phyloP scores from a whole-genome alignment of 2,797 vertebrate species.

The Microchirus variegatus region DNA sequence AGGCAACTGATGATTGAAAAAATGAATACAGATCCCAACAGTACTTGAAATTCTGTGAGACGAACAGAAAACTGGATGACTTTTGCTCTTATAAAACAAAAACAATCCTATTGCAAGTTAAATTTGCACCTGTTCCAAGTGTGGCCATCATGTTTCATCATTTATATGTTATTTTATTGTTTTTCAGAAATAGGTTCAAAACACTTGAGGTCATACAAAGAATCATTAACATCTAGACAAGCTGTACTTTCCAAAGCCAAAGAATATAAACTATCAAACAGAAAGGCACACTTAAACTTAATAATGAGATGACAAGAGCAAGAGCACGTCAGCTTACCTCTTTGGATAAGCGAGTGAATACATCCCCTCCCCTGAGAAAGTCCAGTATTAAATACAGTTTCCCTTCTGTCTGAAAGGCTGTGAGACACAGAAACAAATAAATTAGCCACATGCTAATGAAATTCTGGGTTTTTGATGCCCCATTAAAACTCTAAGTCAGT shows the following conservation, averaged over 20 bases:
- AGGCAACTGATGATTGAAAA: constrained; percentile 48
- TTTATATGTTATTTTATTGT: constrained; percentile 21
- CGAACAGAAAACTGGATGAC: constrained; percentile 26
- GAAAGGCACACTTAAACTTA: background rate
- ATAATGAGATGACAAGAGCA: constrained; percentile 21
- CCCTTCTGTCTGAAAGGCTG: constrained; percentile 99
- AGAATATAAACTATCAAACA: background rate
- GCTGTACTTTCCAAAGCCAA: constrained; percentile 8
- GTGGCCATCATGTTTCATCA: constrained; percentile 37
- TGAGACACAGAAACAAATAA: constrained; percentile 26
- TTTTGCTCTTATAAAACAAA: constrained; percentile 41
- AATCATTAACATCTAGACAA: background rate
- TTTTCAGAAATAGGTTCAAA: constrained; percentile 34
- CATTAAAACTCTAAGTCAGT: background rate
- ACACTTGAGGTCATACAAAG: background rate
- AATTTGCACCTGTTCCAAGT: constrained; percentile 46
- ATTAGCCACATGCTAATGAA: constrained; percentile 1
- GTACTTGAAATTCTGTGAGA: background rate
- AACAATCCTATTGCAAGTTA: too few relatives aligned
- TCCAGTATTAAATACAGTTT: constrained; percentile 99
- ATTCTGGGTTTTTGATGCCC: background rate
- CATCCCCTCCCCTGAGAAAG: constrained; percentile 99
- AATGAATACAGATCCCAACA: constrained; percentile 23
- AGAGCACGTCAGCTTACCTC: constrained; percentile 86
- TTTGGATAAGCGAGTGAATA: constrained; percentile 99